Evolutionary conservation across 2,797 vertebrate genomes (phyloP).

Genomic region (Lates japonicus): DNA sequence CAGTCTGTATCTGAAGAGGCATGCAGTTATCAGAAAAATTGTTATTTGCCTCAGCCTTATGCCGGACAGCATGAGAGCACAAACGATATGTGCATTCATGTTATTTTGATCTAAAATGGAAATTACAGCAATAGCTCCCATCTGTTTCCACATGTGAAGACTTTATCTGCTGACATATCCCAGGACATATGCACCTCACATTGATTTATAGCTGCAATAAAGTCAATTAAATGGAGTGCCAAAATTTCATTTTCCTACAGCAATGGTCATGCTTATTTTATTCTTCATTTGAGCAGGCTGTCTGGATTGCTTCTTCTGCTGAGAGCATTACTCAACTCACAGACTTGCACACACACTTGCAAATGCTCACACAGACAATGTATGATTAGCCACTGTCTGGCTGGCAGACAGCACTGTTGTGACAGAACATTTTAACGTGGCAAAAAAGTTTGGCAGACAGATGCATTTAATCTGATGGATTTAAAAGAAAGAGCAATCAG

Average conservation of each 20-base stretch:
- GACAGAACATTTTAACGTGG: slow-evolving; percentile 34
- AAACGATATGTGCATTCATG: slow-evolving; percentile 78
- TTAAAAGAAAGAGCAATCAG: slow-evolving; percentile 18
- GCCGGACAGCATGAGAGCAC: slow-evolving; percentile 75
- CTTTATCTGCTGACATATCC: slow-evolving; percentile 84
- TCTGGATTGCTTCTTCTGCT: slow-evolving; percentile 2
- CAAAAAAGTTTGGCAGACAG: slow-evolving; percentile 28
- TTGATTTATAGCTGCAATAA: slow-evolving; percentile 80
- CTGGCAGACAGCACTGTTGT: slow-evolving; percentile 40
- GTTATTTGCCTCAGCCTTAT: slow-evolving; percentile 84
- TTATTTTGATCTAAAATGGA: slow-evolving; percentile 87
- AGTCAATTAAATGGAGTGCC: slow-evolving; percentile 73
- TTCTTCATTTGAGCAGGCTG: slow-evolving; percentile 6
- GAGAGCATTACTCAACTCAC: slow-evolving; percentile 28
- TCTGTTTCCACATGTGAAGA: slow-evolving; percentile 87
- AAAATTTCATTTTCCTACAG: slow-evolving; percentile 45
- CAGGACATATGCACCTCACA: slow-evolving; percentile 78
- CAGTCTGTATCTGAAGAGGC: slow-evolving; percentile 54
- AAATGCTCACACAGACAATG: slow-evolving; percentile 31
- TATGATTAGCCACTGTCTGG: slow-evolving; percentile 56
- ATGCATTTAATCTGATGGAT: slow-evolving; percentile 42
- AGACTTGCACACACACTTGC: slow-evolving; percentile 29
- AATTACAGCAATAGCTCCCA: slow-evolving; percentile 88
- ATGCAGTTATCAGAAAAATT: slow-evolving; percentile 68
- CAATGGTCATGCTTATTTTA: slow-evolving; percentile 43